phyloP scores from a whole-genome alignment of 1,140 invertebrate genomes.

The Drosophila miranda region DNA sequence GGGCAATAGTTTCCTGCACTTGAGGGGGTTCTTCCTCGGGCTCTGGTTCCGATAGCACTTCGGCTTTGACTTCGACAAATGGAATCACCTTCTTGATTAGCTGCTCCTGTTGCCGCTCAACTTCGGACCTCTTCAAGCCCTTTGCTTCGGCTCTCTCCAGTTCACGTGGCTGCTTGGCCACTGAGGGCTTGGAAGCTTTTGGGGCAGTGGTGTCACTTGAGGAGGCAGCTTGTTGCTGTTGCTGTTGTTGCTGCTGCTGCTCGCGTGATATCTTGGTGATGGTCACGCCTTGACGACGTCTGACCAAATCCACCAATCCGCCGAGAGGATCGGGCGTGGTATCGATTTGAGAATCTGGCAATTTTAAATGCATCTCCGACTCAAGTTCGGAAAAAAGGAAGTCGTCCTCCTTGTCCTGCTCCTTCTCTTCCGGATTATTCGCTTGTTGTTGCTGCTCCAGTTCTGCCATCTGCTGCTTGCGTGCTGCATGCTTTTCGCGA shows the following conservation, averaged over 20 bases:
- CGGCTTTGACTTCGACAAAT: slow-evolving; percentile 80
- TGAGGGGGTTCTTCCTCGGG: slow-evolving; percentile 33
- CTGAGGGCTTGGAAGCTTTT: background rate
- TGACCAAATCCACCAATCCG: slow-evolving; percentile 68
- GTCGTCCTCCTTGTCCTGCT: background rate
- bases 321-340: background rate
- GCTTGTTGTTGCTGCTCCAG: background rate
- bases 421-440: background rate
- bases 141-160: slow-evolving; percentile 11
- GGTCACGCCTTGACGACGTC: slow-evolving; percentile 69
- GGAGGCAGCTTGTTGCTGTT: background rate
- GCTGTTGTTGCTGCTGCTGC: slow-evolving; percentile 32
- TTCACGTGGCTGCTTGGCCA: slow-evolving; percentile 5
- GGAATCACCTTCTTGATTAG: slow-evolving; percentile 71
- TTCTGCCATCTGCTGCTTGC: slow-evolving; percentile 21
- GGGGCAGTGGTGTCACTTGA: background rate
- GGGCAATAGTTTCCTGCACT: background rate
- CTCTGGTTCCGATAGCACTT: slow-evolving; percentile 72
- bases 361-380: too few relatives aligned
- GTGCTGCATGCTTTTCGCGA: slow-evolving; percentile 44
- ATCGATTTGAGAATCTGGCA: too few relatives aligned
- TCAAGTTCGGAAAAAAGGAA: too few relatives aligned
- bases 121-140: slow-evolving; percentile 30
- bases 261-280: slow-evolving; percentile 73
- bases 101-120: slow-evolving; percentile 64